phyloP scores from a whole-genome alignment of 2,113 vertebrate species.

The Chaetorhynchus papuensis region DNA sequence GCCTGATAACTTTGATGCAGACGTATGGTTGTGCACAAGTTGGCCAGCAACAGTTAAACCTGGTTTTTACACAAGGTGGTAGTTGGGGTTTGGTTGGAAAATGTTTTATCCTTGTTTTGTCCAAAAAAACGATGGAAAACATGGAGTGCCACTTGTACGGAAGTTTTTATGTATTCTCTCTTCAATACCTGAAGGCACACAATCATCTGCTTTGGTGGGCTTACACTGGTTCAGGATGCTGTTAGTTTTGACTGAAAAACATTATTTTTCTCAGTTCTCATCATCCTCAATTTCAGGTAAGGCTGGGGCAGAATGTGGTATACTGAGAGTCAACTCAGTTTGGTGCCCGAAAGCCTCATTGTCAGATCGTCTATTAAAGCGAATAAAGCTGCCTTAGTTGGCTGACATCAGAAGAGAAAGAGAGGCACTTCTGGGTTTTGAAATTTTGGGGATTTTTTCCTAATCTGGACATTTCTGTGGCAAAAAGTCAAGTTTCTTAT shows the following conservation, averaged over 20 bases:
- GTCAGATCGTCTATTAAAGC: rapidly evolving
- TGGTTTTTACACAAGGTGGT: neutral
- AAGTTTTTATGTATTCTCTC: neutral
- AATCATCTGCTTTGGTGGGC: rapidly evolving
- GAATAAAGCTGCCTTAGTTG: neutral
- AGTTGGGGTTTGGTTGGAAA: neutral
- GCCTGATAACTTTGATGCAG: neutral
- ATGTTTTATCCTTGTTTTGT: neutral
- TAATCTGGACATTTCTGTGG: neutral
- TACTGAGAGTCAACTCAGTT: neutral
- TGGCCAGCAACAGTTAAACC: neutral
- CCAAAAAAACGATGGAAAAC: neutral
- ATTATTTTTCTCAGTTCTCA: neutral
- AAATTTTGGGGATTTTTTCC: rapidly evolving
- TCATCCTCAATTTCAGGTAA: neutral
- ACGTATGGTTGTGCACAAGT: neutral
- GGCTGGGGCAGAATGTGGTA: rapidly evolving
- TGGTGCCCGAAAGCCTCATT: neutral
- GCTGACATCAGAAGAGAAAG: neutral
- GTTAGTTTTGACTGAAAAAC: neutral
- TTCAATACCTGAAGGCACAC: neutral
- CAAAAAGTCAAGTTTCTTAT: neutral
- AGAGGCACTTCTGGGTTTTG: neutral
- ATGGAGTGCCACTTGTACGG: rapidly evolving
- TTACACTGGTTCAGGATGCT: neutral